These are phyloP conservation scores for Kryptolebias ocellatus DNA, from an alignment of 2,797 vertebrate species.

Conservation along the genomic window DNA sequence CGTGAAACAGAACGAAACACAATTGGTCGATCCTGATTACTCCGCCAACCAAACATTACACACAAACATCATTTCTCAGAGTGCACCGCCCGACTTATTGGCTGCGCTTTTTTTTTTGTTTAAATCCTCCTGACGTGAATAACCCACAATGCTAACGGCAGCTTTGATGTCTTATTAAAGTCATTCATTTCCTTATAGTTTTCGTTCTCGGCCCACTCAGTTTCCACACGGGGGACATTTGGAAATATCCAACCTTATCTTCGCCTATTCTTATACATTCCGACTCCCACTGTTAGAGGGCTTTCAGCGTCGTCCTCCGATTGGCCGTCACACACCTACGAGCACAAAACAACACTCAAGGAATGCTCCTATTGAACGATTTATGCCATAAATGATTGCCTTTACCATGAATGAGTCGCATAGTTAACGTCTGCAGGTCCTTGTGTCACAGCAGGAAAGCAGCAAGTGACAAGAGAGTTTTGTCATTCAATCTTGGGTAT, in stretches of 20 bases:
- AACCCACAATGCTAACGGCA: conserved; percentile 21
- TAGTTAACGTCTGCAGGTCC: conserved; percentile 28
- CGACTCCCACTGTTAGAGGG: background rate
- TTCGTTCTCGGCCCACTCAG: conserved; percentile 25
- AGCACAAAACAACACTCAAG: background rate
- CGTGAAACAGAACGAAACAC: background rate
- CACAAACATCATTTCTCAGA: background rate
- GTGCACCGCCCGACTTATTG: background rate
- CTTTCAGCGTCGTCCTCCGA: conserved; percentile 6
- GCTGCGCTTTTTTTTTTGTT: conserved; percentile 5
- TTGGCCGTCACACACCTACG: background rate
- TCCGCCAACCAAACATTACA: background rate
- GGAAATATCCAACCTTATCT: conserved; percentile 11
- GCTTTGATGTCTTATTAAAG: conserved; percentile 38
- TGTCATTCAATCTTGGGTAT: too few relatives aligned
- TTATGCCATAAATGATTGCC: conserved; percentile 13
- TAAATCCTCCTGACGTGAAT: conserved; percentile 29
- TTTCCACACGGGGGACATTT: conserved; percentile 9
- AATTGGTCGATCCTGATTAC: background rate
- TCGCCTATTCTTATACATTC: background rate
- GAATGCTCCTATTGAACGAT: background rate
- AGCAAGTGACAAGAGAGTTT: conserved; percentile 36
- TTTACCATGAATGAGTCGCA: conserved; percentile 18
- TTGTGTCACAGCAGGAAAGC: conserved; percentile 54
- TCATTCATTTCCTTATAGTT: conserved; percentile 25